A percentile compares a stretch with the other conserved stretches of the same genome.
phyloP scores from a whole-genome alignment of 2,113 vertebrate species.

The Hippolais icterina region DNA sequence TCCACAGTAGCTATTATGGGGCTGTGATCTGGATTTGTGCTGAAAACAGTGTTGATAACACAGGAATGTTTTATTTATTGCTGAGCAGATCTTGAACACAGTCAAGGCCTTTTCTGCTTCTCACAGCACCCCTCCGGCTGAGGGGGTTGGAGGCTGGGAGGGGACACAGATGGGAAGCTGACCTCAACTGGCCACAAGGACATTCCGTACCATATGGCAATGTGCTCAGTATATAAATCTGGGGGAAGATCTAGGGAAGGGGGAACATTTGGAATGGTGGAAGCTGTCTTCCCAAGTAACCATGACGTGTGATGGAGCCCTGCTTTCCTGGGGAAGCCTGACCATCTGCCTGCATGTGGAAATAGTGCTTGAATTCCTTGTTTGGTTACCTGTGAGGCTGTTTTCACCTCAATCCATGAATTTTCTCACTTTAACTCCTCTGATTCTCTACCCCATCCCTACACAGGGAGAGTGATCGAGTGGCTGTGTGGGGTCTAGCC shows the following conservation, averaged over 20 bases:
- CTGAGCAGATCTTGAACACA: not conserved
- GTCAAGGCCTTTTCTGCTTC: not conserved
- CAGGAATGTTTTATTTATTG: not conserved
- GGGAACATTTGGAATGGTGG: not conserved
- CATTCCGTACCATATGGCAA: too few species aligned
- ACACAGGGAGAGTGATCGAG: accelerated
- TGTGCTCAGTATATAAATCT: not conserved
- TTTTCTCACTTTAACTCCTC: not conserved
- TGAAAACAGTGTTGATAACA: not conserved
- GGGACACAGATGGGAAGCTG: not conserved
- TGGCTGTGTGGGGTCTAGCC: too few species aligned
- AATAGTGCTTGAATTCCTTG: not conserved
- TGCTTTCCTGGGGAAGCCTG: not conserved
- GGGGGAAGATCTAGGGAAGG: not conserved
- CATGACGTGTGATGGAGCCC: accelerated
- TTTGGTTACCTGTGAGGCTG: not conserved
- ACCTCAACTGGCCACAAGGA: not conserved
- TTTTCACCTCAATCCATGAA: not conserved
- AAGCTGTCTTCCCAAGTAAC: not conserved
- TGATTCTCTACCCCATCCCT: not conserved
- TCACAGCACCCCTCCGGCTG: not conserved
- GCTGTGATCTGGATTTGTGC: not conserved
- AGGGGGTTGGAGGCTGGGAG: not conserved
- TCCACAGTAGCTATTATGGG: not conserved
- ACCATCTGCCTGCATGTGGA: not conserved